Evolutionary conservation across 1,140 invertebrate genomes (phyloP).

Genomic region (Drosophila varians): DNA sequence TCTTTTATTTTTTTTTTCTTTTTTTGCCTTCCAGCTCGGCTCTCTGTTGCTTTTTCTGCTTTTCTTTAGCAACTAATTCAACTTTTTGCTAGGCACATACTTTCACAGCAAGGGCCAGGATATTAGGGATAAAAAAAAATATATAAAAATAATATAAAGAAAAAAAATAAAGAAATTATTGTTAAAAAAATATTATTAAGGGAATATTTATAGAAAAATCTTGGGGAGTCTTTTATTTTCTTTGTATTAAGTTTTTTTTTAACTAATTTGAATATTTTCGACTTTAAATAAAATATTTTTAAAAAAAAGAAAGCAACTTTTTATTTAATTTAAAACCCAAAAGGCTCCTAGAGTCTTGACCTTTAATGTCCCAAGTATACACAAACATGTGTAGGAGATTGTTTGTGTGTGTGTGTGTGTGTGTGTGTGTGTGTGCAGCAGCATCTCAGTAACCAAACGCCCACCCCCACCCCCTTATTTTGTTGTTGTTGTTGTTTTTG

Average conservation of each 20-base stretch:
- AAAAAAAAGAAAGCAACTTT: no score
- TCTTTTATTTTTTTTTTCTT: slow-evolving; percentile 9
- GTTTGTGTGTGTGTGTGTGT: slow-evolving; percentile 13
- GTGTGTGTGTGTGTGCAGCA: slow-evolving; percentile 36
- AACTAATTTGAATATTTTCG: no score
- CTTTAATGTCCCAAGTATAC: slow-evolving; percentile 1
- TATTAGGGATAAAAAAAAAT: no score
- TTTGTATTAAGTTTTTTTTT: no score
- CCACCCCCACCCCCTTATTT: slow-evolving; percentile 10
- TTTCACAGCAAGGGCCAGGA: neutral
- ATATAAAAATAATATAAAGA: neutral
- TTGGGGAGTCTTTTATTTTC: no score
- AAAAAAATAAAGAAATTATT: neutral
- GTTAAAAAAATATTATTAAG: neutral
- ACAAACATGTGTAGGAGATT: slow-evolving; percentile 1
- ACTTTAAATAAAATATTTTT: no score
- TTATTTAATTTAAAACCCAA: no score
- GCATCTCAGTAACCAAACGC: slow-evolving; percentile 17
- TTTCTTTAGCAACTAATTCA: slow-evolving; percentile 73
- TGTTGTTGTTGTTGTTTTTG: slow-evolving; percentile 6
- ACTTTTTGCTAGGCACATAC: slow-evolving; percentile 40
- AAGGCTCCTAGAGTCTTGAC: slow-evolving; percentile 5
- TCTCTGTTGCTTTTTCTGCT: slow-evolving; percentile 40
- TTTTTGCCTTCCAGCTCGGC: neutral
- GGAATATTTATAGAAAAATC: no score